phyloP scores from a whole-genome alignment of 2,113 vertebrate genomes.

The Sitta europaea region DNA sequence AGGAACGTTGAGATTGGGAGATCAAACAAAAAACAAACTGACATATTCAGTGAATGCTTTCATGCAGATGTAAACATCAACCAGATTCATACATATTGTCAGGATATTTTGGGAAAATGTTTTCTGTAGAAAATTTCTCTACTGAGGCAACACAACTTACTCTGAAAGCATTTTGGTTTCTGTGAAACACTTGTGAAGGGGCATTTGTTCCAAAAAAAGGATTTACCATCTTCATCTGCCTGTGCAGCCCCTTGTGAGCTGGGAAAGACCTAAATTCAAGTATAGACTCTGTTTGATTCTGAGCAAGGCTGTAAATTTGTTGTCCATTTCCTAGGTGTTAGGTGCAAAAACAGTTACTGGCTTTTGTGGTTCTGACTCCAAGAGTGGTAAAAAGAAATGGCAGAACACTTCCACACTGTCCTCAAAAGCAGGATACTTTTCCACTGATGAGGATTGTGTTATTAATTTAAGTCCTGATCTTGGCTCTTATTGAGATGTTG shows the following conservation, averaged over 20 bases:
- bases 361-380: neutral
- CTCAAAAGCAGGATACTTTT: neutral
- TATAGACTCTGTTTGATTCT: neutral
- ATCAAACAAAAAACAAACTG: neutral
- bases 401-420: neutral
- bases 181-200: accelerated
- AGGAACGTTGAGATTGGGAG: neutral
- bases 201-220: neutral
- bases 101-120: neutral
- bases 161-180: neutral
- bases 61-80: neutral
- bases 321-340: neutral
- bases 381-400: neutral
- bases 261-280: neutral
- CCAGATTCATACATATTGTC: neutral
- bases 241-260: neutral
- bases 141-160: neutral
- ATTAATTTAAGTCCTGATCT: neutral
- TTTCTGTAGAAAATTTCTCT: neutral
- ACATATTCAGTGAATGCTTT: neutral
- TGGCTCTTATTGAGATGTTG: neutral
- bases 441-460: neutral
- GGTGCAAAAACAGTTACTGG: neutral
- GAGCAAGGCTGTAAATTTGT: neutral
- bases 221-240: neutral